These are phyloP conservation scores for Drosophila ironensis DNA, from an alignment of 1,140 invertebrate species.

Conservation along the genomic window DNA sequence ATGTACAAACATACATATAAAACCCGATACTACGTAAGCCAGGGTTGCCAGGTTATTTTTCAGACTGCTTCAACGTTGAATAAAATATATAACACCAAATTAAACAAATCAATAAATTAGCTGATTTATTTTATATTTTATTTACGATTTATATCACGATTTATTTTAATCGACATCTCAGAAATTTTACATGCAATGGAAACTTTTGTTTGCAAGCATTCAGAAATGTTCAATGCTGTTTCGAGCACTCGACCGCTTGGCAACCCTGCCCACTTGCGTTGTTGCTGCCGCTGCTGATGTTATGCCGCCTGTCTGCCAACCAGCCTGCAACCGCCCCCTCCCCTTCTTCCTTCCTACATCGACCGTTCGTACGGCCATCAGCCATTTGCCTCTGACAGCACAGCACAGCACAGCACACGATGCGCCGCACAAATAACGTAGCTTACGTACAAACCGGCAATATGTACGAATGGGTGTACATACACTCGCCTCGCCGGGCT, in stretches of 20 bases:
- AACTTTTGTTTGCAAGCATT: too few relatives aligned
- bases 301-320: constrained; percentile 73
- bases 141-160: background rate
- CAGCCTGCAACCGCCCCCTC: constrained; percentile 39
- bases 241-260: constrained; percentile 15
- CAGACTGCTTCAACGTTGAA: too few relatives aligned
- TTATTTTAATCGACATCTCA: background rate
- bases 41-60: constrained; percentile 70
- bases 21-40: constrained; percentile 69
- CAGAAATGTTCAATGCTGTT: constrained; percentile 52
- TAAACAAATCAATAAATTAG: too few relatives aligned
- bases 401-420: constrained; percentile 50
- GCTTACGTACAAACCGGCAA: constrained; percentile 47
- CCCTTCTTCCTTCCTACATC: constrained; percentile 21
- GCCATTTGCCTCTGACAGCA: constrained; percentile 68
- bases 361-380: constrained; percentile 35
- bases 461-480: too few relatives aligned
- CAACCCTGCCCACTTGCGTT: constrained; percentile 63
- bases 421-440: constrained; percentile 74
- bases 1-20: too few relatives aligned
- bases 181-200: constrained; percentile 17
- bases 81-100: too few relatives aligned
- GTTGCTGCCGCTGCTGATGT: constrained; percentile 67
- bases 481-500: constrained; percentile 48
- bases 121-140: too few relatives aligned